These are phyloP conservation scores for Chlorops oryzae DNA, from an alignment of 1,140 invertebrate genomes.

Conservation along the genomic window DNA sequence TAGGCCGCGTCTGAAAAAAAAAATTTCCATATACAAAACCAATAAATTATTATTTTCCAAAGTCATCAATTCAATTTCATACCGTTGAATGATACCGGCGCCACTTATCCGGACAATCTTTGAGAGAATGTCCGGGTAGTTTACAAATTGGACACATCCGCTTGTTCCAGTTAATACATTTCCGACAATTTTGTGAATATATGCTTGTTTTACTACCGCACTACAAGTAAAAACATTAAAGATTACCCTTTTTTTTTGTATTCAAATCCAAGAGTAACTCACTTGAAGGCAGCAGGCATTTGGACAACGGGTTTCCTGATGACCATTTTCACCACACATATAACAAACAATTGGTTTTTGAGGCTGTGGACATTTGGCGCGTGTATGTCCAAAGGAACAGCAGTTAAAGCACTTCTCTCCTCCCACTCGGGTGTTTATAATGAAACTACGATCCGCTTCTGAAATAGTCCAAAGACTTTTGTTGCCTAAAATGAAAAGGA, in stretches of 20 bases:
- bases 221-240: conserved; percentile 51
- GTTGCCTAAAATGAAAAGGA: too few species aligned
- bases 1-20: conserved; percentile 46
- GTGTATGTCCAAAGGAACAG: conserved; percentile 52
- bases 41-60: conserved; percentile 23
- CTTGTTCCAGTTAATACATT: conserved; percentile 53
- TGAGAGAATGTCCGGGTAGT: conserved; percentile 53
- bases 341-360: conserved; percentile 52
- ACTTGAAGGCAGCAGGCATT: conserved; percentile 62
- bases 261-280: too few species aligned
- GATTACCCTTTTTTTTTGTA: too few species aligned
- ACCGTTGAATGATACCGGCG: conserved; percentile 63
- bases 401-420: conserved; percentile 56
- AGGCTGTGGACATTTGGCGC: conserved; percentile 49
- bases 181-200: conserved; percentile 54
- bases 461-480: too few species aligned
- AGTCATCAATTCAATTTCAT: too few species aligned
- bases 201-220: conserved; percentile 57
- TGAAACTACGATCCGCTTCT: too few species aligned
- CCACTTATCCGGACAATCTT: conserved; percentile 62
- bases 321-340: conserved; percentile 58
- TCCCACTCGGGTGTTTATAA: too few species aligned
- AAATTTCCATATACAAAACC: not conserved
- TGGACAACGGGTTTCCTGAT: conserved; percentile 58
- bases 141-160: conserved; percentile 55